A percentile compares a stretch with the other conserved stretches of the same genome.
These are phyloP conservation scores for Sorex araneus DNA, from an alignment of 2,113 vertebrate genomes.

Conservation along the genomic window DNA sequence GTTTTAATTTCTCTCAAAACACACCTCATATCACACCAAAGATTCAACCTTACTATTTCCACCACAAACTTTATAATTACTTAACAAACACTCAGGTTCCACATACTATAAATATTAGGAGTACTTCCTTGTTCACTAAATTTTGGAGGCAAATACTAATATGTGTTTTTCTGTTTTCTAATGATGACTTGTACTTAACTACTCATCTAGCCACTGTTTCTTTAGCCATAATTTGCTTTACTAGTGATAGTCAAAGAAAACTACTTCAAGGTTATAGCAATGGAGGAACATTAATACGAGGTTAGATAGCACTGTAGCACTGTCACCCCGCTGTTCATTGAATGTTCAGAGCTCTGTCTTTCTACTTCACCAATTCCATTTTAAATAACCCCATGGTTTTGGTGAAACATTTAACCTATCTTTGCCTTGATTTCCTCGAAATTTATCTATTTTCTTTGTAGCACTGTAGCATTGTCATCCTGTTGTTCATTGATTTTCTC, in stretches of 20 bases:
- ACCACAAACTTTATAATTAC: not conserved
- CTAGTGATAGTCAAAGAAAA: not conserved
- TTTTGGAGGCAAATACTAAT: not conserved
- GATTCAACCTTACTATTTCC: not conserved
- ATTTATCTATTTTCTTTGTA: too few species aligned
- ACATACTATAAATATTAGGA: slow-evolving; percentile 7
- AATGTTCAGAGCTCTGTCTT: too few species aligned
- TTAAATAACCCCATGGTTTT: too few species aligned
- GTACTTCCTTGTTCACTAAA: not conserved
- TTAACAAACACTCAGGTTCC: not conserved
- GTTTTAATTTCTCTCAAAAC: not conserved
- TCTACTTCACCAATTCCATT: too few species aligned
- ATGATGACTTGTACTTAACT: not conserved
- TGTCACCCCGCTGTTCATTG: too few species aligned
- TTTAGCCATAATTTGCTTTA: not conserved
- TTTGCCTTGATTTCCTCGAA: too few species aligned
- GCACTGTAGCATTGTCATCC: too few species aligned
- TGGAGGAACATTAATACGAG: not conserved
- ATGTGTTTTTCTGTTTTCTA: not conserved
- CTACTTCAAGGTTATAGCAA: not conserved
- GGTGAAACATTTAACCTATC: too few species aligned
- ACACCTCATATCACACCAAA: not conserved
- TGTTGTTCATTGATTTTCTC: too few species aligned
- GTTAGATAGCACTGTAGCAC: too few species aligned
- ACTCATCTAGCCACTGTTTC: not conserved